Evolutionary conservation across 2,888 invertebrate genomes (phyloP), one percentile per base, ranked within the genome.

Genomic region (Platycheirus albimanus): DNA sequence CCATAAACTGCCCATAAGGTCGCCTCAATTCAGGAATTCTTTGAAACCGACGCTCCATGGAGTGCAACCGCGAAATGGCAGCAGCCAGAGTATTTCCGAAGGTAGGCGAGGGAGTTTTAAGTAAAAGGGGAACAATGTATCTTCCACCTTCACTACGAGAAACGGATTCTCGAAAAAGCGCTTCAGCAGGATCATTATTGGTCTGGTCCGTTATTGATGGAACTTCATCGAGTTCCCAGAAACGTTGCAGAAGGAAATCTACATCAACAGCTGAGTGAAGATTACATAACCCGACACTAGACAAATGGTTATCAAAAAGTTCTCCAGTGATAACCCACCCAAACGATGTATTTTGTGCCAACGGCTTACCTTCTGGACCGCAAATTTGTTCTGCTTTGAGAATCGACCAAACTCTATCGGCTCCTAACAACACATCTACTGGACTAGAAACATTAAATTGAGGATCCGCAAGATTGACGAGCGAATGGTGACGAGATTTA

Each of bases 261-360:
- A 24, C 24, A 24, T 24, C 24, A 24, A 24, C 24, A 24, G 24
- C 24, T 13, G 49, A 49, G 3, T 49, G 24, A 13, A 2, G 20
- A 61, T 61, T 15, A 52, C 41, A 38, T 61, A 43, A 41, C 38
- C 45, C 5, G 10, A 15, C 10, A 58, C 69, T 15, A 56, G 49
- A 64, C 24, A 24, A 24, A 36, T 24, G 24, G 4, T 13, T 49
- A 19, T 28, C 13, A 13, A 58, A 10, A 13, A 58, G 28, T 33
- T 61, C 45, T 45, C 80, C 81, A 4, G 24, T 24, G 24, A 76
- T 75, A 11, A 79, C 80, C 80, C 80, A 84, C n/a, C 77, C 77
- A 69, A 80, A 80, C 3, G 72, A 56, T 15, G 47, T 79, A 11
- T 74, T 54, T 36, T 78, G 24, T 5, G 74, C 74, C 43, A 49